Conservation (phyloP, 2,113 vertebrate genomes). For the Chunga burmeisteri region DNA sequence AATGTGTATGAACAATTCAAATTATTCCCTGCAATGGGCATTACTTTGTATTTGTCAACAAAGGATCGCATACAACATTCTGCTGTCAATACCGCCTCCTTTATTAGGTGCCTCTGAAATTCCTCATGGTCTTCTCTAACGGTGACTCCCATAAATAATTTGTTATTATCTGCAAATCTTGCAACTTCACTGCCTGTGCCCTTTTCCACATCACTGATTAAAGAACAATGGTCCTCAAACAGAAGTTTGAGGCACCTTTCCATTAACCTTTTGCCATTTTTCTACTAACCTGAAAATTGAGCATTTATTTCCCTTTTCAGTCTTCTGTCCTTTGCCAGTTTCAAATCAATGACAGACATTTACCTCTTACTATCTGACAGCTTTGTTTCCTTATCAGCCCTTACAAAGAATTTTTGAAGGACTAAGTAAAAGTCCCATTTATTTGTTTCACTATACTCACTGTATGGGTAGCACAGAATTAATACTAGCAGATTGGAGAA, state of each 20-base stretch:
- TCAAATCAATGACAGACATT: constrained; percentile 19
- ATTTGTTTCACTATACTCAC: not conserved
- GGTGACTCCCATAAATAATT: constrained; percentile 14
- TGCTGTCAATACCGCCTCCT: not conserved
- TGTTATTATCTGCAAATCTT: constrained; percentile 8
- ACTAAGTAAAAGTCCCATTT: not conserved
- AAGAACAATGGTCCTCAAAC: not conserved
- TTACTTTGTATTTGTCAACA: not conserved
- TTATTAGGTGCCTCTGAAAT: not conserved
- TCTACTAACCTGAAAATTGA: constrained; percentile 30
- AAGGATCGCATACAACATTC: not conserved
- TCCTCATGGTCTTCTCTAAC: not conserved
- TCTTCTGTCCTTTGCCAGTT: not conserved
- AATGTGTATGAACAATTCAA: constrained; percentile 9
- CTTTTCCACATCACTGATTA: not conserved
- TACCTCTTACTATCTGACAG: not conserved
- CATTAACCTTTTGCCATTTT: constrained; percentile 49
- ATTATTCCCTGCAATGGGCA: not conserved
- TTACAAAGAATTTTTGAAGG: constrained; percentile 15
- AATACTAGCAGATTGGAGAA: not conserved
- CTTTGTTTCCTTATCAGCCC: not conserved
- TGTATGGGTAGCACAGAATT: not conserved
- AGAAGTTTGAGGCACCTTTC: not conserved
- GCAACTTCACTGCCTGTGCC: not conserved
- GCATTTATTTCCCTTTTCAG: not conserved